These are phyloP conservation scores for Mactra quadrangularis DNA, from an alignment of 1,140 invertebrate genomes.

Conservation along the genomic window DNA sequence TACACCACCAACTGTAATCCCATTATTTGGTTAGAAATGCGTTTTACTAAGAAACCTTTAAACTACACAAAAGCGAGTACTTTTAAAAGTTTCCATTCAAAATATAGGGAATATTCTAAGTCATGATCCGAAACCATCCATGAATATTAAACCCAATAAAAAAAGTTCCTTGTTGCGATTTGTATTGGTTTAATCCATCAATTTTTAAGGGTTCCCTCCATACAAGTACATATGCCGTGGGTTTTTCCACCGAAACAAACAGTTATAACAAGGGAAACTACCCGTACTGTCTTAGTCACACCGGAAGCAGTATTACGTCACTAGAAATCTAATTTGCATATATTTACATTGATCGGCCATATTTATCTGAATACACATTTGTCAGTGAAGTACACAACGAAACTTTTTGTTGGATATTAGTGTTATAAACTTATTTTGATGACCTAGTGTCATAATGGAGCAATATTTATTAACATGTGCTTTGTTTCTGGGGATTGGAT, in stretches of 20 bases:
- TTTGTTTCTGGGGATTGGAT: neutral
- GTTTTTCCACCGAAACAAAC: neutral
- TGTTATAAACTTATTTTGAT: slow-evolving; percentile 1
- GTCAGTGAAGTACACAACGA: slow-evolving; percentile 15
- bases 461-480: neutral
- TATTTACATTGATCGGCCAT: slow-evolving; percentile 51
- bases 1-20: too few relatives aligned
- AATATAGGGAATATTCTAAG: too few relatives aligned
- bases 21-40: too few relatives aligned
- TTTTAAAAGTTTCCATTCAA: too few relatives aligned
- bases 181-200: too few relatives aligned
- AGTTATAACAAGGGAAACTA: neutral
- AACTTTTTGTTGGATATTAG: neutral
- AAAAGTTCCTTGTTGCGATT: too few relatives aligned
- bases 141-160: too few relatives aligned
- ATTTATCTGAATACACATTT: slow-evolving; percentile 44
- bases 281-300: slow-evolving; percentile 3
- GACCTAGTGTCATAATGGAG: slow-evolving; percentile 40
- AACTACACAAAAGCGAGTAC: too few relatives aligned
- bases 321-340: slow-evolving; percentile 45
- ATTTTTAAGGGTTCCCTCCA: too few relatives aligned
- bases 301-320: slow-evolving; percentile 39
- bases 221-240: too few relatives aligned
- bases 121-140: too few relatives aligned
- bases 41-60: too few relatives aligned